Evolutionary conservation across 2,888 invertebrate species (phyloP), one percentile per base, ranked within the genome.

Genomic region (Ennomos fuscantarius): DNA sequence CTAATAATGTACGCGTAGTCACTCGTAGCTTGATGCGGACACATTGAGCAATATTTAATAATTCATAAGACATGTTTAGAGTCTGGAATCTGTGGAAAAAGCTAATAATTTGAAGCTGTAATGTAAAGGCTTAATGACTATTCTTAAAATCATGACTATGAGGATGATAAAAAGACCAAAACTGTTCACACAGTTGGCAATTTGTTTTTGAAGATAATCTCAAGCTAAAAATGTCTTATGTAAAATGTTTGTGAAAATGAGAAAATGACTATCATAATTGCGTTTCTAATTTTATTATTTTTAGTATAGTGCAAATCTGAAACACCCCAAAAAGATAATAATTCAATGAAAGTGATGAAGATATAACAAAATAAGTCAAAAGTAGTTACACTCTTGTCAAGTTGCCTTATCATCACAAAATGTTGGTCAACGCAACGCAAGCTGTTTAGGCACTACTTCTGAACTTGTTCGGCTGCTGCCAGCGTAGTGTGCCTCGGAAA

Each of bases 161-260:
- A 8, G 36, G 11, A 37, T 10, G 36, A 11, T 37, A 11, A 37
- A 37, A 37, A 2, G 9, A 9, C 11, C 9, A 15, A 12, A 37
- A 32, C 13, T 40, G 48, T 10, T 33, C 8, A 31, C 37, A 9
- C 33, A 40, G 11, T 34, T 34, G 15, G 9, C 41, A 12, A 11
- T 36, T 11, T 10, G 35, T 42, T 35, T 24, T 36, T 42, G 36
- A 41, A 45, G 32, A 53, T 34, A 48, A 24, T 24, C 6, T 3
- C 24, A 53, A 40, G 12, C 49, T 56, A 35, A 60, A 51, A 55
- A 62, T 52, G 61, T 67, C 54, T 53, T 60, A 54, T 47, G 52
- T 40, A 55, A 46, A 53, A 60, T 60, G 53, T 50, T 24, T 73
- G 72, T 76, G 78, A 73, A 81, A 84, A 86, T 85, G 84, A 82